A percentile compares a stretch with the other conserved stretches of the same genome.
Evolutionary conservation across 2,797 vertebrate species (phyloP).

Genomic region (Myioborus miniatus): DNA sequence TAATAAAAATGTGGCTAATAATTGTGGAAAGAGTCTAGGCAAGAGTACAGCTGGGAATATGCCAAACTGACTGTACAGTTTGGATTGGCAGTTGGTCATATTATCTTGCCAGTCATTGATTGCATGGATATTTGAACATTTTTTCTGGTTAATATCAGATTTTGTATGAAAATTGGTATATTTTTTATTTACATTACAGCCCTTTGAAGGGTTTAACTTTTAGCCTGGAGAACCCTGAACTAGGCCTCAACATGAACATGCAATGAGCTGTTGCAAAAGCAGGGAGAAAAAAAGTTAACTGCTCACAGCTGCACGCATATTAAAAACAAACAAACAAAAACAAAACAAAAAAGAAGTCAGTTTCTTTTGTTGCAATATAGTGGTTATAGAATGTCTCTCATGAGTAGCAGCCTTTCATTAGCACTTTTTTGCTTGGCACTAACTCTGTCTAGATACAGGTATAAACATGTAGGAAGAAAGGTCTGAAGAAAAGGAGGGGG

Average conservation of each 20-base stretch:
- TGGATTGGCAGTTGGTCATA: conserved; percentile 37
- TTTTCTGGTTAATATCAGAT: conserved; percentile 22
- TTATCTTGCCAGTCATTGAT: conserved; percentile 48
- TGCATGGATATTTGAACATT: background rate
- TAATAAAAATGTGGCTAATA: conserved; percentile 25
- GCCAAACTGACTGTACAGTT: conserved; percentile 44
- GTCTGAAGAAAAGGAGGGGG: background rate
- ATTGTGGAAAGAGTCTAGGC: conserved; percentile 18
- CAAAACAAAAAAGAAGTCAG: background rate
- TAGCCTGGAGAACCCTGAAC: background rate
- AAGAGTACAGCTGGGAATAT: background rate
- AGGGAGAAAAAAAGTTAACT: background rate
- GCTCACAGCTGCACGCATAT: background rate
- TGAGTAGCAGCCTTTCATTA: background rate
- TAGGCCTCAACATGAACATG: background rate
- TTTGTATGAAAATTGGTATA: background rate
- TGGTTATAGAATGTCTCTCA: background rate
- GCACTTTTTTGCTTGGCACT: background rate
- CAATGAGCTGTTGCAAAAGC: background rate
- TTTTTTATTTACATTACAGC: background rate
- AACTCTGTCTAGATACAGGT: background rate
- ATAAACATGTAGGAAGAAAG: background rate
- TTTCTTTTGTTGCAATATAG: background rate
- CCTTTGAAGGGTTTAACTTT: conserved; percentile 10
- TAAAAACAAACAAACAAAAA: background rate